These are phyloP conservation scores for Rhinogobius similis DNA, from an alignment of 2,113 vertebrate species.

Conservation along the genomic window DNA sequence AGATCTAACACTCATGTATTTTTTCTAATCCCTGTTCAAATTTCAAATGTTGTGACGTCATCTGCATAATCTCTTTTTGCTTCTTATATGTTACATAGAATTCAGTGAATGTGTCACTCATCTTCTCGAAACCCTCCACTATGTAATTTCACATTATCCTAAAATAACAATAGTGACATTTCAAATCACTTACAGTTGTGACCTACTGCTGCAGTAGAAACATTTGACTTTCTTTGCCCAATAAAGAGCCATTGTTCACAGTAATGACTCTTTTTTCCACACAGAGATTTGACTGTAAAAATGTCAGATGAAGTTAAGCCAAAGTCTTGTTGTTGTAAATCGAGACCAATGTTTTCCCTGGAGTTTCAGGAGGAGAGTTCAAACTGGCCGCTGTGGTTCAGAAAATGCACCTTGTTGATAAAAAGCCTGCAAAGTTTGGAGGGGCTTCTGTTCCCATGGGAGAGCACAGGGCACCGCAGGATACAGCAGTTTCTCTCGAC, in stretches of 20 bases:
- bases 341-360: conserved; percentile 32
- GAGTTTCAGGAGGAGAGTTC: conserved; percentile 15
- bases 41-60: too few species aligned
- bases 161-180: neutral
- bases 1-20: too few species aligned
- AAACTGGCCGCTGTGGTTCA: conserved; percentile 23
- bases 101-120: too few species aligned
- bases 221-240: neutral
- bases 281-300: neutral
- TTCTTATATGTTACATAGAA: too few species aligned
- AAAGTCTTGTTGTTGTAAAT: conserved; percentile 18
- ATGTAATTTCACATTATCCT: neutral
- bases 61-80: too few species aligned
- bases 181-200: neutral
- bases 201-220: neutral
- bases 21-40: too few species aligned
- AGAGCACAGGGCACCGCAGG: conserved; percentile 33
- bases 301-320: conserved; percentile 3
- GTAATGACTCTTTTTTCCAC: neutral
- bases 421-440: conserved; percentile 34
- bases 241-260: conserved; percentile 12
- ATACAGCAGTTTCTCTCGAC: conserved; percentile 33
- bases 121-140: too few species aligned
- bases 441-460: conserved; percentile 45
- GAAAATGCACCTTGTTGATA: conserved; percentile 28